Percentiles rank a stretch among this genome's conserved stretches.
Conservation (phyloP, 2,797 vertebrate species). For the Protosalanx chinensis region DNA sequence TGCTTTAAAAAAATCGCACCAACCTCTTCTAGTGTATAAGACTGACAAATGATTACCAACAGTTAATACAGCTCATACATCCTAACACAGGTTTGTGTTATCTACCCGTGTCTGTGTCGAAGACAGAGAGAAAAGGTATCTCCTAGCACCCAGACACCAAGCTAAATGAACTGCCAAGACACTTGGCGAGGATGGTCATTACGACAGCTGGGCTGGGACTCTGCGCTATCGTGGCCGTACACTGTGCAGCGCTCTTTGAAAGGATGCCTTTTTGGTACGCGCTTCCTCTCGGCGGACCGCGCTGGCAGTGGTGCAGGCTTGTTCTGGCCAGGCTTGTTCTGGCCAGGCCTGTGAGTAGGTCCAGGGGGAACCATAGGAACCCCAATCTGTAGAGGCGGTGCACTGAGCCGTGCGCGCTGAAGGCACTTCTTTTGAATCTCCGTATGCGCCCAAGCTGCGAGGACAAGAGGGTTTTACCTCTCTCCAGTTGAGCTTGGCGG, state of each 20-base stretch:
- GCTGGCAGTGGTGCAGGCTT: not conserved
- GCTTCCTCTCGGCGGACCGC: not conserved
- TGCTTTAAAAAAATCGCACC: no score
- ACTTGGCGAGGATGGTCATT: not conserved
- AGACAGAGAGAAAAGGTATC: not conserved
- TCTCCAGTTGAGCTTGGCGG: constrained; percentile 18
- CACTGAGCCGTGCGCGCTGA: not conserved
- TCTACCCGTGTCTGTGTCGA: not conserved
- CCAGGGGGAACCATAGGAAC: constrained; percentile 1
- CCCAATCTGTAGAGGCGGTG: not conserved
- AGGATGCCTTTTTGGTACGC: not conserved
- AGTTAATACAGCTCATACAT: no score
- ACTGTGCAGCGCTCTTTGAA: not conserved
- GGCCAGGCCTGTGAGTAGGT: not conserved
- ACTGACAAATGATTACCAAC: no score
- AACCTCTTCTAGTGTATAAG: no score
- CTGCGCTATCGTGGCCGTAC: not conserved
- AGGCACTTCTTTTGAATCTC: constrained; percentile 1
- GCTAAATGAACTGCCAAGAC: not conserved
- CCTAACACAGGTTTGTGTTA: not conserved
- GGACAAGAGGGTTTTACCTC: constrained; percentile 1
- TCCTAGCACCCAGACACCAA: not conserved
- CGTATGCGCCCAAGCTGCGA: constrained; percentile 1
- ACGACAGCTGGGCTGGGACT: not conserved
- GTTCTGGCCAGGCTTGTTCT: constrained; percentile 5